Conservation (phyloP, 2,113 vertebrate species). For the Corythornis vintsioides region DNA sequence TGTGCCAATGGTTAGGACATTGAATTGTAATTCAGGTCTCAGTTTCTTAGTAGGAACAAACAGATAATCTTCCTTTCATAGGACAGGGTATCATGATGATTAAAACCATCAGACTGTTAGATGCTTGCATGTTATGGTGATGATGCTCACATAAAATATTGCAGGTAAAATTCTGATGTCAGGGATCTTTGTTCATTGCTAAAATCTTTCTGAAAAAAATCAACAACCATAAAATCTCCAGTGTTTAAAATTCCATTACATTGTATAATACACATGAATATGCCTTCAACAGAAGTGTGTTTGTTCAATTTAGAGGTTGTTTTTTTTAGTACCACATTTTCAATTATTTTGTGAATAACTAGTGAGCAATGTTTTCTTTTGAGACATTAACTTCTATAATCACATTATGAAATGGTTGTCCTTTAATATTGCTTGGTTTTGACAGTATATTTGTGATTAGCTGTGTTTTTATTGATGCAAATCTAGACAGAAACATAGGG, state of each 20-base stretch:
- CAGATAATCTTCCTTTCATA: not conserved
- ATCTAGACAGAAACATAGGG: not conserved
- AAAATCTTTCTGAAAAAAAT: not conserved
- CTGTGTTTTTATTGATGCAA: not conserved
- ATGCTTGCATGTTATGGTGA: not conserved
- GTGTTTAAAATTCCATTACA: not conserved
- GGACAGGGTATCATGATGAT: not conserved
- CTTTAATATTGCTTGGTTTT: not conserved
- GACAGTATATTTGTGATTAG: not conserved
- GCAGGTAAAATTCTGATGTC: not conserved
- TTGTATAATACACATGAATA: not conserved
- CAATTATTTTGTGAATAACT: not conserved
- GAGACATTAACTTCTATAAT: not conserved
- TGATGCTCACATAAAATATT: not conserved
- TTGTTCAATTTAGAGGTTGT: not conserved
- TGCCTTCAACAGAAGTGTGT: not conserved
- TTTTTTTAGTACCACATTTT: not conserved
- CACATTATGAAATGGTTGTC: not conserved
- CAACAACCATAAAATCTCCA: not conserved
- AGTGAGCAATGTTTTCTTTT: not conserved
- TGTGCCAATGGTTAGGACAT: not conserved
- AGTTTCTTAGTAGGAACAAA: not conserved
- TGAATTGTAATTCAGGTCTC: not conserved
- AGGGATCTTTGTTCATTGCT: not conserved
- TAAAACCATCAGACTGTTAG: not conserved